Percentiles rank a stretch among this genome's conserved stretches.
Evolutionary conservation across 1,140 invertebrate species (phyloP).

Genomic region (Daktulosphaira vitifoliae): DNA sequence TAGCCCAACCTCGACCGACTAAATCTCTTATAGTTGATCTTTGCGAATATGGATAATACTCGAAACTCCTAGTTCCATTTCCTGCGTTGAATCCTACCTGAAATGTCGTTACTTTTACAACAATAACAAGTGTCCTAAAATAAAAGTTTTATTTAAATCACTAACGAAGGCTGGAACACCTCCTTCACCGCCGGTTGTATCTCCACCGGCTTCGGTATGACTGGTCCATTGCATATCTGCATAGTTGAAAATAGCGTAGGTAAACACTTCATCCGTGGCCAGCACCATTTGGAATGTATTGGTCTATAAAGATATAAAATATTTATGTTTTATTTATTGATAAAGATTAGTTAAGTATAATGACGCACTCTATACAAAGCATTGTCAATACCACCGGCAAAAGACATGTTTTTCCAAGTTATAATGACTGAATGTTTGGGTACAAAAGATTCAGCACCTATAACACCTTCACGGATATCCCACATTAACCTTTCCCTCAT

Average conservation of each 20-base stretch:
- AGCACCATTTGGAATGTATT: conserved; percentile 92
- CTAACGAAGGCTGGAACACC: conserved; percentile 79
- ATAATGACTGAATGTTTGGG: conserved; percentile 83
- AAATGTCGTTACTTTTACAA: background rate
- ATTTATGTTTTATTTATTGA: background rate
- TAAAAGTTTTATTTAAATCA: conserved; percentile 36
- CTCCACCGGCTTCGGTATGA: conserved; percentile 83
- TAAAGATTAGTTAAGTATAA: conserved; percentile 18
- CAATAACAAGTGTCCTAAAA: background rate
- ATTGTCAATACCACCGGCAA: conserved; percentile 76
- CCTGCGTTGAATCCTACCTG: conserved; percentile 92
- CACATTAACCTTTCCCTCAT: conserved; percentile 75
- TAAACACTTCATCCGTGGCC: conserved; percentile 86
- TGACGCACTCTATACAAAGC: conserved; percentile 64
- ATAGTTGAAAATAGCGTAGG: conserved; percentile 93
- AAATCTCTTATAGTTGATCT: conserved; percentile 72
- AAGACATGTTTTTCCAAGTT: conserved; percentile 95
- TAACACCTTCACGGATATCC: conserved; percentile 83
- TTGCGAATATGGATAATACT: conserved; percentile 86
- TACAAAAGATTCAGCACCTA: conserved; percentile 78
- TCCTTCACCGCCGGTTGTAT: conserved; percentile 74
- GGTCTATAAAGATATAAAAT: conserved; percentile 52
- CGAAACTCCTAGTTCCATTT: conserved; percentile 81
- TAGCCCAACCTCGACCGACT: conserved; percentile 72
- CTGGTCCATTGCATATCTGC: conserved; percentile 79